Evolutionary conservation across 2,797 vertebrate genomes (phyloP).

Genomic region (Nannoperca australis): DNA sequence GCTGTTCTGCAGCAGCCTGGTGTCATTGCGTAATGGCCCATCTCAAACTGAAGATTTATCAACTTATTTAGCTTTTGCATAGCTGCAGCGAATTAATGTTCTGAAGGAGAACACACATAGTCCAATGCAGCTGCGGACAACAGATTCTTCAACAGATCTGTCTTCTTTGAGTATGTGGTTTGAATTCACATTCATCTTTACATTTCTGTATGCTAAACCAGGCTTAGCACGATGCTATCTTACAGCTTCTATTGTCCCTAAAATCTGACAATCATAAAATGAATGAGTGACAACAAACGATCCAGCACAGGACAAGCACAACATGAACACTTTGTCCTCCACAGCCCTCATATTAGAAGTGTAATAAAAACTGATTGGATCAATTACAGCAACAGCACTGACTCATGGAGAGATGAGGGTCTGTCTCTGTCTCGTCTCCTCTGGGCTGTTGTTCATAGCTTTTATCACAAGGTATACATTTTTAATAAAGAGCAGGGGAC

Average conservation of each 20-base stretch:
- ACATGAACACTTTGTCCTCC: not conserved
- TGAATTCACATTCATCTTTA: not conserved
- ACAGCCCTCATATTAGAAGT: conserved; percentile 3
- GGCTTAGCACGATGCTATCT: not conserved
- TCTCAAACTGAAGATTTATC: no score
- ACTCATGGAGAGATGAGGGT: conserved; percentile 5
- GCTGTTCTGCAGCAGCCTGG: no score
- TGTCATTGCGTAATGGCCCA: no score
- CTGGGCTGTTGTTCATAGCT: conserved; percentile 23
- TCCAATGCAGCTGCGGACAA: no score
- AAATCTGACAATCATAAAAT: conserved; percentile 23
- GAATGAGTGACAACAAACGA: not conserved
- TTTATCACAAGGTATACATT: conserved; percentile 31
- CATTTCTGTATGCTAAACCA: not conserved
- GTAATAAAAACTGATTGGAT: conserved; percentile 63
- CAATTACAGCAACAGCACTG: conserved; percentile 46
- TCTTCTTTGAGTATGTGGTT: not conserved
- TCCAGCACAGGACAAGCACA: not conserved
- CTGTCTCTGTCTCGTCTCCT: conserved; percentile 18
- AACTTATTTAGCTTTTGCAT: no score
- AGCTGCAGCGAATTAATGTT: no score
- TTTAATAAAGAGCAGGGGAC: conserved; percentile 51
- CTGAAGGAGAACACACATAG: no score
- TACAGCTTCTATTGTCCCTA: not conserved
- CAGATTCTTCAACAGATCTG: not conserved